These are phyloP conservation scores for Luperina nickerlii DNA, from an alignment of 2,888 invertebrate species.

Conservation along the genomic window DNA sequence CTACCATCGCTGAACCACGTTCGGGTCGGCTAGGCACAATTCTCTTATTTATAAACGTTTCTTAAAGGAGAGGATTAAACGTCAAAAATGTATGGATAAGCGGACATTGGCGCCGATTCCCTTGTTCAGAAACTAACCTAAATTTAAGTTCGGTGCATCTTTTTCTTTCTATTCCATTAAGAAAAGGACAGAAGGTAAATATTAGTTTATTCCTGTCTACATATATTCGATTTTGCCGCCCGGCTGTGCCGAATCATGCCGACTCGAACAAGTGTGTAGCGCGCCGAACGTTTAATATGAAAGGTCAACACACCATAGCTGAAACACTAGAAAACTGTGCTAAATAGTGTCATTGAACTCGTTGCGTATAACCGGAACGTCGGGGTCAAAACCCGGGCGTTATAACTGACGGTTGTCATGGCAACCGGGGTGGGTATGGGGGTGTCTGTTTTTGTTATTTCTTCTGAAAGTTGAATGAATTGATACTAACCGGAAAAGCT, in stretches of 20 bases:
- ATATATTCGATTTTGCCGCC: background rate
- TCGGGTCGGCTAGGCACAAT: background rate
- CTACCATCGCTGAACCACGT: background rate
- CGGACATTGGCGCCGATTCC: no score
- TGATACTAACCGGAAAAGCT: background rate
- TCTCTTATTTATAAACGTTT: background rate
- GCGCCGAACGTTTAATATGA: slow-evolving; percentile 12
- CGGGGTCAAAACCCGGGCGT: slow-evolving; percentile 55
- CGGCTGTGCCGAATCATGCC: background rate
- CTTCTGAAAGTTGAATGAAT: slow-evolving; percentile 11
- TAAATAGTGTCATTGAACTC: slow-evolving; percentile 62
- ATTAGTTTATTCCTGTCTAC: no score
- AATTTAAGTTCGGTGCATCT: no score
- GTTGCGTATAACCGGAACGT: slow-evolving; percentile 43
- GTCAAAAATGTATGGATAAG: no score
- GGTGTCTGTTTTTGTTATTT: slow-evolving; percentile 38
- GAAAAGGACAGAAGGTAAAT: no score
- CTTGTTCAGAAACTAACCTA: no score
- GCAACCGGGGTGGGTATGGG: slow-evolving; percentile 44
- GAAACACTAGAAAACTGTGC: slow-evolving; percentile 60
- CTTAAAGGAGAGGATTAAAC: background rate
- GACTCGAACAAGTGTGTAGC: background rate
- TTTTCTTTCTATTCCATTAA: no score
- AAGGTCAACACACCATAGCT: slow-evolving; percentile 57
- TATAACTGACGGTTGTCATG: slow-evolving; percentile 60